Base-by-base conservation (phyloP, 2,113 vertebrate species). In the Hystrix brachyura region DNA sequence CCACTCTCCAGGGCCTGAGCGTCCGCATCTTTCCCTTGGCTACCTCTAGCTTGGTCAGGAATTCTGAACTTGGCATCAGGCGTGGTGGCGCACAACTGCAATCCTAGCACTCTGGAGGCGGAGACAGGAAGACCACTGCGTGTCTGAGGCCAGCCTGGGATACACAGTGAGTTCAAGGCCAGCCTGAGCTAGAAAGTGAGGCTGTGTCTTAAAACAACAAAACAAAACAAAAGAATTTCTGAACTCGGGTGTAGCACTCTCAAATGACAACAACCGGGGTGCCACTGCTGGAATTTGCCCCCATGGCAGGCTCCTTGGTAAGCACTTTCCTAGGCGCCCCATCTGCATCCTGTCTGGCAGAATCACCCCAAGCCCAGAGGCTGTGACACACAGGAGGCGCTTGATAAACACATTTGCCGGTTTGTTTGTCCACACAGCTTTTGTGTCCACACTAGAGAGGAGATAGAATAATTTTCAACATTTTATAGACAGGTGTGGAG, bases 41-140 rank as follows among this genome's bases (percentile, higher is more conserved):
- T 92, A 84, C 84, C 19, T 67, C 92, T 55, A 71, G 2, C 76
- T 94, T 93, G 43, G n/a, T 91, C 51, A 83, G 69, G 55, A 92
- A 89, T 95, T 85, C 62, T 94, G 53, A 83, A 91, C 51, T 64
- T 84, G 14, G 7, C 38, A 38, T 38, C 38, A 38, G 38, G 38
- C 38, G 38, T 38, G 38, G 38, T 38, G 38, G 38, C 38, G 17
- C 55, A 57, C 10, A 17, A 10, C 55, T 57, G 17, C 10, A 57
- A 57, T 17, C 55, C 55, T 17, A 57, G 55, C 55, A 57, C 55
- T 57, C 55, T 17, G 55, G 55, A 57, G 55, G 55, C 55, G 10
- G 55, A 57, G 55, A 17, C 55, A 57, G 55, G 55, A 57, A 57
- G 55, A 57, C 17, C 55, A 57, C 38, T 38, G 38, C 55, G 17